Evolutionary conservation across 2,888 invertebrate genomes (phyloP).

Genomic region (Meiosimyza decipiens): DNA sequence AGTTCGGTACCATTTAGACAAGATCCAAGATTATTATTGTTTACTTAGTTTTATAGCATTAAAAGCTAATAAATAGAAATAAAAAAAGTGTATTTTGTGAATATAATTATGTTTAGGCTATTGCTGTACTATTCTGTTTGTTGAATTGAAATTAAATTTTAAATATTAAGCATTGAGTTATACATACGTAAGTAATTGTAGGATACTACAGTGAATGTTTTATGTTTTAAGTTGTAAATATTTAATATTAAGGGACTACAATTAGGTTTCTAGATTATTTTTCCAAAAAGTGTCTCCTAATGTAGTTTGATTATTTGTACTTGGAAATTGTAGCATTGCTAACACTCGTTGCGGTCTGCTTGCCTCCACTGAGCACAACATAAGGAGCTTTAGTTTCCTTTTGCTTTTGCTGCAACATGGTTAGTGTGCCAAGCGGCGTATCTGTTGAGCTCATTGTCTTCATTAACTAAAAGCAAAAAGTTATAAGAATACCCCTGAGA

Average conservation of each 20-base stretch:
- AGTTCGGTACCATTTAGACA: no score
- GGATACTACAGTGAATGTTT: no score
- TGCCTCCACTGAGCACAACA: constrained; percentile 91
- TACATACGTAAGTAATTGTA: no score
- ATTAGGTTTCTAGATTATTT: constrained; percentile 27
- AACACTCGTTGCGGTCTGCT: constrained; percentile 69
- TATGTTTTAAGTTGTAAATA: no score
- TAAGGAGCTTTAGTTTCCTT: constrained; percentile 93
- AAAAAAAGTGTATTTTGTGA: no score
- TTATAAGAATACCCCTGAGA: background rate
- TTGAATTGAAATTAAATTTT: background rate
- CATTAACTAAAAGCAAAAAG: constrained; percentile 75
- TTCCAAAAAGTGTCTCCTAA: constrained; percentile 30
- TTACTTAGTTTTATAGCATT: no score
- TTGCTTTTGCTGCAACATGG: constrained; percentile 95
- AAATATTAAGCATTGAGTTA: no score
- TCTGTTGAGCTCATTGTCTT: constrained; percentile 98
- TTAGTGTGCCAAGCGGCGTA: constrained; percentile 94
- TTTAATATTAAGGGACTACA: constrained; percentile 3
- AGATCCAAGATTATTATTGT: no score
- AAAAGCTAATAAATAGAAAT: no score
- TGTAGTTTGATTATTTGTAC: constrained; percentile 55
- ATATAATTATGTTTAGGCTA: constrained; percentile 1
- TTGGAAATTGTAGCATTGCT: constrained; percentile 61
- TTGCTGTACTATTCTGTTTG: background rate